phyloP scores from a whole-genome alignment of 2,888 invertebrate species.

The Doris montereyensis region DNA sequence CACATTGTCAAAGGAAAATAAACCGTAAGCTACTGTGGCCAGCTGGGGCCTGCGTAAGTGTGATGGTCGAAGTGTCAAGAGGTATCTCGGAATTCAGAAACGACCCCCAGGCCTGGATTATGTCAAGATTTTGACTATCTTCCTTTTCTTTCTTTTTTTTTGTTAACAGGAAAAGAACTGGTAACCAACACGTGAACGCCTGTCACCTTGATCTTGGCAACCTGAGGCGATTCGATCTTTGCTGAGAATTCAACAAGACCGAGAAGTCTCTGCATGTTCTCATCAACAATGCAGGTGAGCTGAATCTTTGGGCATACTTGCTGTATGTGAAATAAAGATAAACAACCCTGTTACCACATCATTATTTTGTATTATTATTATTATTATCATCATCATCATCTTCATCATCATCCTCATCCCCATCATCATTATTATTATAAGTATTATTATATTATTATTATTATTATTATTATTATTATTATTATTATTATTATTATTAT shows the following conservation, averaged over 20 bases:
- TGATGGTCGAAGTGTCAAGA: too few relatives aligned
- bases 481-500: neutral
- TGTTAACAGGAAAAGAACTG: slow-evolving; percentile 58
- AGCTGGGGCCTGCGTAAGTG: too few relatives aligned
- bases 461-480: neutral
- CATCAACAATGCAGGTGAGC: slow-evolving; percentile 72
- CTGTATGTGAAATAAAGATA: neutral
- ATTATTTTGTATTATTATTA: neutral
- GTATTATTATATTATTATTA: neutral
- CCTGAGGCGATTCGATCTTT: slow-evolving; percentile 68
- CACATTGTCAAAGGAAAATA: too few relatives aligned
- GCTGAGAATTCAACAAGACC: slow-evolving; percentile 59
- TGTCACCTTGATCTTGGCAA: slow-evolving; percentile 67
- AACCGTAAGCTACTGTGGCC: too few relatives aligned
- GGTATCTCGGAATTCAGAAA: neutral
- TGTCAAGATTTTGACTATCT: neutral
- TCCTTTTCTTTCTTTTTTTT: neutral
- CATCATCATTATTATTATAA: too few relatives aligned
- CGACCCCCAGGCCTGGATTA: neutral
- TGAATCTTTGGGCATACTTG: too few relatives aligned
- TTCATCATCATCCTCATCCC: too few relatives aligned
- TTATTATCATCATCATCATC: too few relatives aligned
- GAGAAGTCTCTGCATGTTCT: slow-evolving; percentile 68
- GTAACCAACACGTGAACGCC: slow-evolving; percentile 66
- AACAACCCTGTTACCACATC: neutral